Conservation (phyloP, 2,888 invertebrate genomes). For the Ectemnius cavifrons region DNA sequence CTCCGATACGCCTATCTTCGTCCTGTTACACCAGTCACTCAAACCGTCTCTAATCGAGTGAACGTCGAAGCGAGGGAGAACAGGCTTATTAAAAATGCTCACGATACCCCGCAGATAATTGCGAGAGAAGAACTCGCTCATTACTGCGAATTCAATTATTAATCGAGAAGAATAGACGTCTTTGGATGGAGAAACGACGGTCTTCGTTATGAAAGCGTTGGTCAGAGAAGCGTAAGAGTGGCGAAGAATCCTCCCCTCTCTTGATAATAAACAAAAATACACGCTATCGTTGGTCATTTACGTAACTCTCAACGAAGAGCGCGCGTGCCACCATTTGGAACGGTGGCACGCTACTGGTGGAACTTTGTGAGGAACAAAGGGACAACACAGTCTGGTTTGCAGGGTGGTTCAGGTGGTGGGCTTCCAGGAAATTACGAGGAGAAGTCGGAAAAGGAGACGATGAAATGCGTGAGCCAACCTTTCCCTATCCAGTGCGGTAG, state of each 20-base stretch:
- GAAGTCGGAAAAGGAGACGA: slow-evolving; percentile 8
- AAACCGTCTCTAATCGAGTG: no score
- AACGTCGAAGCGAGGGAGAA: no score
- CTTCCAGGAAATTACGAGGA: not conserved
- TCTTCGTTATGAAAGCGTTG: slow-evolving; percentile 9
- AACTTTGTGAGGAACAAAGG: slow-evolving; percentile 6
- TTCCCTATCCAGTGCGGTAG: no score
- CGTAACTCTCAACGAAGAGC: slow-evolving; percentile 13
- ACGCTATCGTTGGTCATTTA: slow-evolving; percentile 11
- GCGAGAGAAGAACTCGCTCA: not conserved
- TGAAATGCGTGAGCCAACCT: not conserved
- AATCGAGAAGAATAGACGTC: not conserved
- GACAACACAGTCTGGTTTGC: not conserved
- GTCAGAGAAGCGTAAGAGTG: no score
- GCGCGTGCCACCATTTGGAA: not conserved
- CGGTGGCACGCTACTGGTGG: not conserved
- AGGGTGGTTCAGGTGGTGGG: slow-evolving; percentile 22
- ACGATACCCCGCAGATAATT: not conserved
- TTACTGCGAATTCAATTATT: slow-evolving; percentile 24
- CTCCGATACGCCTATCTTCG: no score
- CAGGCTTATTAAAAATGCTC: no score
- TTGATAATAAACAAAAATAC: slow-evolving; percentile 25
- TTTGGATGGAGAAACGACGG: no score
- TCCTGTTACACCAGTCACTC: no score
- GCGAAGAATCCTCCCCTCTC: not conserved